Conservation (phyloP, 2,113 vertebrate species). For the Talpa occidentalis region DNA sequence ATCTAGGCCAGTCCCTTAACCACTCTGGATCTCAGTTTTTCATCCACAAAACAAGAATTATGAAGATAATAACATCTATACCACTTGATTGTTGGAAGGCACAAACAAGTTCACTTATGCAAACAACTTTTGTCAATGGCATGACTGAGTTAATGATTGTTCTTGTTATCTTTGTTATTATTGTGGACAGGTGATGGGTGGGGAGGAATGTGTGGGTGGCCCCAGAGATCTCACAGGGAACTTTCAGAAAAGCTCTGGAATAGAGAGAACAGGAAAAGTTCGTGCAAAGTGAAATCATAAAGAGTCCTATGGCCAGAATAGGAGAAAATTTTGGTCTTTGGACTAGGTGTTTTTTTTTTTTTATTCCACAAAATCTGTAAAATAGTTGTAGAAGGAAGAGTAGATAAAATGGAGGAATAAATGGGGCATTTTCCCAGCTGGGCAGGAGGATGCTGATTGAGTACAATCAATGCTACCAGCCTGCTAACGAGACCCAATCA, state of each 20-base stretch:
- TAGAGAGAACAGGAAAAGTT: background rate
- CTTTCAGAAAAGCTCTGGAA: background rate
- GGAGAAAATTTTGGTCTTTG: conserved; percentile 36
- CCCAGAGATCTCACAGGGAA: background rate
- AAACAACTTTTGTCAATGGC: background rate
- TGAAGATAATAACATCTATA: background rate
- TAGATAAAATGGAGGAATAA: conserved; percentile 71
- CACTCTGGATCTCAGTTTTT: conserved; percentile 1
- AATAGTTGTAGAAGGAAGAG: conserved; percentile 72
- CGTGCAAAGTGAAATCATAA: background rate
- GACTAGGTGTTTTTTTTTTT: background rate
- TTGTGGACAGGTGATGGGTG: background rate
- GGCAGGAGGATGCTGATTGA: conserved; percentile 80
- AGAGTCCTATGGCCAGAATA: background rate
- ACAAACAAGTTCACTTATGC: background rate
- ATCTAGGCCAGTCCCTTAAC: background rate
- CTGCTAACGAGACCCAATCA: conserved; percentile 82
- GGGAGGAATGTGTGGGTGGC: background rate
- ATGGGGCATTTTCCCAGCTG: conserved; percentile 82
- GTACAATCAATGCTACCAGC: conserved; percentile 80
- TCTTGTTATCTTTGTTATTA: background rate
- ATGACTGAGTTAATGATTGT: background rate
- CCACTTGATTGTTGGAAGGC: background rate
- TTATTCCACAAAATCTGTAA: conserved; percentile 65
- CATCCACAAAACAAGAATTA: background rate